Percentiles rank a stretch among this genome's conserved stretches.
These are phyloP conservation scores for Eurytoma adleriae DNA, from an alignment of 2,888 invertebrate genomes.

Conservation along the genomic window DNA sequence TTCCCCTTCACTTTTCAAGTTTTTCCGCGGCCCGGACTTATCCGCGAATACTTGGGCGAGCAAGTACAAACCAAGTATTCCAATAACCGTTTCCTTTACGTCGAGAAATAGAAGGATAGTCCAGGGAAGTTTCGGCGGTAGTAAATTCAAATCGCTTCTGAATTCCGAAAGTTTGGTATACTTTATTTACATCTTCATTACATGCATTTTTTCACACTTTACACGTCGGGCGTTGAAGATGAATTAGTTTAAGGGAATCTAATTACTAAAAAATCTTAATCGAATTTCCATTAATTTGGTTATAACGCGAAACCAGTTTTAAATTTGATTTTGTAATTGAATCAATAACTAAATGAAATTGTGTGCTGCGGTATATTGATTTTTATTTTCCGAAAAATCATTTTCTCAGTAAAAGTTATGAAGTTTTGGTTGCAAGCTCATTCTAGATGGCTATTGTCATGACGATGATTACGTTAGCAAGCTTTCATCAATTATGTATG, in stretches of 20 bases:
- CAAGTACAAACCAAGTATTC: conserved; percentile 65
- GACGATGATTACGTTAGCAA: not conserved
- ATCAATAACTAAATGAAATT: too few species aligned
- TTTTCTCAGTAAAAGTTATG: too few species aligned
- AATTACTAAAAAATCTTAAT: too few species aligned
- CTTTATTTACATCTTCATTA: conserved; percentile 21
- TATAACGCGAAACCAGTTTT: too few species aligned
- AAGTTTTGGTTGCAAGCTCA: not conserved
- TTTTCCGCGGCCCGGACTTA: conserved; percentile 13
- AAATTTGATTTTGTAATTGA: too few species aligned
- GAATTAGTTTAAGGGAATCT: too few species aligned
- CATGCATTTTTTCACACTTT: too few species aligned
- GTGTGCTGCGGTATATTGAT: too few species aligned
- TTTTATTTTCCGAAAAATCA: too few species aligned
- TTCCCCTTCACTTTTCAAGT: conserved; percentile 32
- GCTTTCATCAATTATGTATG: too few species aligned
- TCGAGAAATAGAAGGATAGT: conserved; percentile 36
- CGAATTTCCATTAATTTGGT: too few species aligned
- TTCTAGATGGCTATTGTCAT: not conserved
- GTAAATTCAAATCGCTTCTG: conserved; percentile 35
- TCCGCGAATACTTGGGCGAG: conserved; percentile 60
- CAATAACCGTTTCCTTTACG: conserved; percentile 61
- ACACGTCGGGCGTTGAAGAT: too few species aligned
- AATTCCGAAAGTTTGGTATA: not conserved
- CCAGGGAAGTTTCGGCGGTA: conserved; percentile 22